phyloP scores from a whole-genome alignment of 2,113 vertebrate species.

The Probosciger aterrimus region DNA sequence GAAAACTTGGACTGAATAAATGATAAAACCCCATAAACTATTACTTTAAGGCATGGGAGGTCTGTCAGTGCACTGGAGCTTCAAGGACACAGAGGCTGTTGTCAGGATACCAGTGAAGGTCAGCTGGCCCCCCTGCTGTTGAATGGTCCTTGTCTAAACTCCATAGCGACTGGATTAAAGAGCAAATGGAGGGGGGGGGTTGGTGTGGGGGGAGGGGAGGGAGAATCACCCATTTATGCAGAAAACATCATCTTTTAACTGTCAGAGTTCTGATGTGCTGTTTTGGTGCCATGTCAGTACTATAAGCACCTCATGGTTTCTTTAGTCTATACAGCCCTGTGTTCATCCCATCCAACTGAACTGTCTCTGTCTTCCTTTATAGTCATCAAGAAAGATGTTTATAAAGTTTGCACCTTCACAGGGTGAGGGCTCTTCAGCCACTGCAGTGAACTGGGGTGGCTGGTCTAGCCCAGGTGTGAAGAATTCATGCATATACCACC shows the following conservation, averaged over 20 bases:
- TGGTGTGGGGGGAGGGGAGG: too few species aligned
- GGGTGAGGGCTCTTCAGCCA: not conserved
- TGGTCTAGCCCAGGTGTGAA: not conserved
- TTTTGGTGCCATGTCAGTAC: not conserved
- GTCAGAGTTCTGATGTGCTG: not conserved
- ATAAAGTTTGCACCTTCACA: not conserved
- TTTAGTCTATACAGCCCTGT: not conserved
- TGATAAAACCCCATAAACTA: not conserved
- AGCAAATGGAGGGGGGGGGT: not conserved
- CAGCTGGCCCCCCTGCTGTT: not conserved
- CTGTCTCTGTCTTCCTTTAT: not conserved
- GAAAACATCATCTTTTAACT: not conserved
- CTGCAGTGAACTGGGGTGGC: not conserved
- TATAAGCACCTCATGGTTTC: not conserved
- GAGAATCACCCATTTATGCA: not conserved
- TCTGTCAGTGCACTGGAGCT: not conserved
- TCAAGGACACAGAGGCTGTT: not conserved
- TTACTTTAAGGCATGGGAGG: not conserved
- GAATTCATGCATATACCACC: not conserved
- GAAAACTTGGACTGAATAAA: not conserved
- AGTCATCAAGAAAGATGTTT: not conserved
- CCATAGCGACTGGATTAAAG: not conserved
- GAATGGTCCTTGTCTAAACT: not conserved
- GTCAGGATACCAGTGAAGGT: not conserved
- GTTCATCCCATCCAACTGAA: not conserved